These are phyloP conservation scores for Onychomys arenicola DNA, from an alignment of 2,797 vertebrate genomes.

Conservation along the genomic window DNA sequence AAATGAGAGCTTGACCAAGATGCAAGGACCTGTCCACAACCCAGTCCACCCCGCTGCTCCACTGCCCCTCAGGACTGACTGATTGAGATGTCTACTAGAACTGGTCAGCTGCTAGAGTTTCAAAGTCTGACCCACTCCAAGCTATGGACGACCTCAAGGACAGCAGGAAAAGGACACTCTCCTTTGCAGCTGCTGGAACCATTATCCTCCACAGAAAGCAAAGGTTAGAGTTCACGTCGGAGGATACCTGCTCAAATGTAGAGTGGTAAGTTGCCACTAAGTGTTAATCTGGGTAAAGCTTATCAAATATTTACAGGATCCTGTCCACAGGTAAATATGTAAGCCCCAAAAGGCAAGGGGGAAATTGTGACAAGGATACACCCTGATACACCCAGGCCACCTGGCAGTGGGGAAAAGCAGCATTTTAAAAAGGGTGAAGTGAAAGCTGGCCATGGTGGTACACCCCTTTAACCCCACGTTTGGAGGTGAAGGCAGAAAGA, in stretches of 20 bases:
- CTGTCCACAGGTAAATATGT: neutral
- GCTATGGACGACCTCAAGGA: neutral
- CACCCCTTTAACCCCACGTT: neutral
- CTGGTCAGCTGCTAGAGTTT: neutral
- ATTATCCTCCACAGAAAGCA: neutral
- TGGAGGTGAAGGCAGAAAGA: neutral
- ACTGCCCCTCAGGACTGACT: neutral
- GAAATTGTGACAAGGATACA: neutral
- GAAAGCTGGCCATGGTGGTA: too few species aligned
- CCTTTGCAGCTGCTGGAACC: neutral
- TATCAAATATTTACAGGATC: neutral
- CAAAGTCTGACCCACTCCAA: neutral
- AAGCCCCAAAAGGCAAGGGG: fast-evolving
- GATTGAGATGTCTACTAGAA: neutral
- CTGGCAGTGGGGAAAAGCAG: neutral
- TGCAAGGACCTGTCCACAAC: neutral
- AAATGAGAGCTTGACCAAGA: neutral
- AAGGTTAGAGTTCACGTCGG: neutral
- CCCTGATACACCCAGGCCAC: neutral
- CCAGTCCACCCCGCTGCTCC: neutral
- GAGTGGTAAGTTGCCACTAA: neutral
- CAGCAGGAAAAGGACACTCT: neutral
- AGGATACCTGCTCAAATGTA: neutral
- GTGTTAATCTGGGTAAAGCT: neutral
- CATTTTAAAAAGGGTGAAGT: neutral